Conservation (phyloP, 2,888 invertebrate species). For the Apomyelois bistriatella region DNA sequence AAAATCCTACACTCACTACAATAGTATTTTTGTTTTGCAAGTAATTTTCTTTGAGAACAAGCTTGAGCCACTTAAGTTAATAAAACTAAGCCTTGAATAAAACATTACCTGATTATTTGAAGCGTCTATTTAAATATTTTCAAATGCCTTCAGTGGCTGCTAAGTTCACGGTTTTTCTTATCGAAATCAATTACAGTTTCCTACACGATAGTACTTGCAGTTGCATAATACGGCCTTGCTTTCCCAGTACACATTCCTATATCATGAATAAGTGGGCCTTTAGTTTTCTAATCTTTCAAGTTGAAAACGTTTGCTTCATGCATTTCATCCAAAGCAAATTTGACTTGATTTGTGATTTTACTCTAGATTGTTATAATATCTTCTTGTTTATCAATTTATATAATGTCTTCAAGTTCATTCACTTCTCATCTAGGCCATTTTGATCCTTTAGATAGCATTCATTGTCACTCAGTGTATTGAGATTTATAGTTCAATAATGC, state of each 20-base stretch:
- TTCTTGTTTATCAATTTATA: background rate
- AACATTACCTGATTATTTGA: too few relatives aligned
- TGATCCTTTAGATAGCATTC: background rate
- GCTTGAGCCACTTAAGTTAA: too few relatives aligned
- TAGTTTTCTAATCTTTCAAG: background rate
- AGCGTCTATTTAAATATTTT: too few relatives aligned
- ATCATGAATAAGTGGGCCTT: background rate
- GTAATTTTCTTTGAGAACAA: too few relatives aligned
- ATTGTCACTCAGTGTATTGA: background rate
- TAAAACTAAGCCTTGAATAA: too few relatives aligned
- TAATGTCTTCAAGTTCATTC: background rate
- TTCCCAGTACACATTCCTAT: background rate
- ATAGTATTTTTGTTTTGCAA: too few relatives aligned
- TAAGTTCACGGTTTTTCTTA: slow-evolving; percentile 13
- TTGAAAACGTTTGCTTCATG: too few relatives aligned
- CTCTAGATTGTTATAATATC: too few relatives aligned
- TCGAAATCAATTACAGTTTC: slow-evolving; percentile 10
- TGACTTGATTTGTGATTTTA: too few relatives aligned
- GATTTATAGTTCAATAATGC: slow-evolving; percentile 15
- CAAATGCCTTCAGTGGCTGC: background rate
- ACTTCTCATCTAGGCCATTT: background rate
- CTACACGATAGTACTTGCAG: background rate
- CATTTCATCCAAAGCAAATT: too few relatives aligned
- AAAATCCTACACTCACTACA: too few relatives aligned
- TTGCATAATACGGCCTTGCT: slow-evolving; percentile 8